A percentile compares a stretch with the other conserved stretches of the same genome.
These are phyloP conservation scores for Agonopterix subpropinquella DNA, from an alignment of 2,888 invertebrate genomes.

Conservation along the genomic window DNA sequence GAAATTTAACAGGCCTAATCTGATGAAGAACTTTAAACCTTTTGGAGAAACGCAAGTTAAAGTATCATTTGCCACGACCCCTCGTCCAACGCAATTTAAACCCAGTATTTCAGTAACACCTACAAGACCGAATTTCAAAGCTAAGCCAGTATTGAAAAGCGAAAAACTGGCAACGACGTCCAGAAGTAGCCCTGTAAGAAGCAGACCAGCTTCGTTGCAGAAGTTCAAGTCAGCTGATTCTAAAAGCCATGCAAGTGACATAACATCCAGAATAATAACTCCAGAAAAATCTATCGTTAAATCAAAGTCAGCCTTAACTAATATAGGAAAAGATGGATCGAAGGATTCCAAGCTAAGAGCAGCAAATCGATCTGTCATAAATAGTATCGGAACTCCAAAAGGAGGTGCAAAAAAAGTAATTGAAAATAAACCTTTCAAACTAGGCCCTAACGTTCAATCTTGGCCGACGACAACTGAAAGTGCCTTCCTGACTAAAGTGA, in stretches of 20 bases:
- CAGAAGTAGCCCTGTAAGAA: background rate
- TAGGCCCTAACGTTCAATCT: too few relatives aligned
- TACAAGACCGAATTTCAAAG: background rate
- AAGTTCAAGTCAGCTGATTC: slow-evolving; percentile 7
- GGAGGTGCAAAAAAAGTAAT: too few relatives aligned
- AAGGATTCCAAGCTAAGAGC: too few relatives aligned
- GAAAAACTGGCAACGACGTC: background rate
- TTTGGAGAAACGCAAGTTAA: slow-evolving; percentile 26
- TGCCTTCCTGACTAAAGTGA: slow-evolving; percentile 32
- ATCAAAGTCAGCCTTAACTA: too few relatives aligned
- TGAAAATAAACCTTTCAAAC: too few relatives aligned
- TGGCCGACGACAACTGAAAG: slow-evolving; percentile 27
- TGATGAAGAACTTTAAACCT: slow-evolving; percentile 8
- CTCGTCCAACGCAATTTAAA: background rate
- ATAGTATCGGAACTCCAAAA: too few relatives aligned
- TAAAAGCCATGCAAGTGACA: slow-evolving; percentile 13
- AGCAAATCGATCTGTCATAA: too few relatives aligned
- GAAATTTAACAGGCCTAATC: background rate
- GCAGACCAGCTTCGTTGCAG: background rate
- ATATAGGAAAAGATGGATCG: too few relatives aligned
- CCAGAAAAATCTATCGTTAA: too few relatives aligned
- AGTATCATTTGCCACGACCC: slow-evolving; percentile 25
- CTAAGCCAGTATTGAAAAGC: background rate
- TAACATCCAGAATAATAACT: slow-evolving; percentile 1
- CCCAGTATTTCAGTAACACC: background rate